Evolutionary conservation across 2,797 vertebrate species (phyloP).

Genomic region (Catostomus latipinnis): DNA sequence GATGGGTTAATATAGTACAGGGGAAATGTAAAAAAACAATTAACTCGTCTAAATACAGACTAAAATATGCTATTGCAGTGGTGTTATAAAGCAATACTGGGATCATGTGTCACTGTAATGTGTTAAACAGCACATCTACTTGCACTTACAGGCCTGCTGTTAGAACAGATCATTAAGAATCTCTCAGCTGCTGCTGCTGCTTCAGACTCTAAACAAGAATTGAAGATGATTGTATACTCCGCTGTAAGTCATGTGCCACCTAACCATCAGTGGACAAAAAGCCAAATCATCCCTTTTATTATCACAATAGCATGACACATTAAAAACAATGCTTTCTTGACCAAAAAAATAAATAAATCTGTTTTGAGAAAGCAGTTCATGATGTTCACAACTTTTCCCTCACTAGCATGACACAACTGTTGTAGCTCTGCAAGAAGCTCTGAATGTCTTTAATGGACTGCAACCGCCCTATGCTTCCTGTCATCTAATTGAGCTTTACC

Average conservation of each 20-base stretch:
- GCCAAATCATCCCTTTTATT: neutral
- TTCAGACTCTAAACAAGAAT: conserved; percentile 63
- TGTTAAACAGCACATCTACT: neutral
- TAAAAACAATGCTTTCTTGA: too few relatives aligned
- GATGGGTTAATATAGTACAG: too few relatives aligned
- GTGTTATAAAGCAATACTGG: neutral
- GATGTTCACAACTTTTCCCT: conserved; percentile 47
- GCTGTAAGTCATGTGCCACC: conserved; percentile 79
- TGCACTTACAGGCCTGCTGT: conserved; percentile 82
- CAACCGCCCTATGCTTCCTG: conserved; percentile 94
- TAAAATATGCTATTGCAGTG: neutral
- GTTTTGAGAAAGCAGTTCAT: neutral
- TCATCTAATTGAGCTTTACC: conserved; percentile 90
- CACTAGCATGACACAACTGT: conserved; percentile 93
- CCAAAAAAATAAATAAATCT: too few relatives aligned
- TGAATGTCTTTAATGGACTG: conserved; percentile 85
- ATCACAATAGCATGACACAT: neutral
- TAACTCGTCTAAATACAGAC: neutral
- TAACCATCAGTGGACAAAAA: neutral
- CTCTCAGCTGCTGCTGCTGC: conserved; percentile 80
- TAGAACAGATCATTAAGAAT: conserved; percentile 89
- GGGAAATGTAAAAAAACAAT: neutral
- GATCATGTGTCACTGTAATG: neutral
- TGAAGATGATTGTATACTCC: conserved; percentile 90
- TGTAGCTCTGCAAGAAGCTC: conserved; percentile 87